Conservation (phyloP, 1,140 invertebrate species). For the Drosophila paulistorum region DNA sequence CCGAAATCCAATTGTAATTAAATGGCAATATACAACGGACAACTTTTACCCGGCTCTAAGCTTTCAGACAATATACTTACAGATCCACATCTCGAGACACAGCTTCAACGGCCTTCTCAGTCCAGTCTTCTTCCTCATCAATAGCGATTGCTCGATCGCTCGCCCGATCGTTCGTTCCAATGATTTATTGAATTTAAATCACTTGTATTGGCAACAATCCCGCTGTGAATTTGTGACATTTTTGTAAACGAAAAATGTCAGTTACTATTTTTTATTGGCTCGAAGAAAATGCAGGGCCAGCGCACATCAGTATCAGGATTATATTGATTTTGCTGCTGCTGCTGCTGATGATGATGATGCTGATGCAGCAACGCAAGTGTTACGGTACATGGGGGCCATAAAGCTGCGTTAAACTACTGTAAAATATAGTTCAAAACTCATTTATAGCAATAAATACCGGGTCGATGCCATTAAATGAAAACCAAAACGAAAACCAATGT, state of each 20-base stretch:
- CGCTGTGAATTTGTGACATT: constrained; percentile 83
- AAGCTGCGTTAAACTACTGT: constrained; percentile 71
- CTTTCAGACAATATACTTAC: background rate
- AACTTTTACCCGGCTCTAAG: constrained; percentile 35
- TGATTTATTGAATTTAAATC: constrained; percentile 83
- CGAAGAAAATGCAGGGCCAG: constrained; percentile 27
- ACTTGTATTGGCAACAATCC: constrained; percentile 83
- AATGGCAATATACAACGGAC: constrained; percentile 63
- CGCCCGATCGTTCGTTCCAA: constrained; percentile 53
- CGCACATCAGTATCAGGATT: constrained; percentile 5
- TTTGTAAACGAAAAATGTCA: constrained; percentile 83
- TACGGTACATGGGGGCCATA: constrained; percentile 67
- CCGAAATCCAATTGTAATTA: constrained; percentile 69
- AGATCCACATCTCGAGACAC: constrained; percentile 10
- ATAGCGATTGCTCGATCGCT: constrained; percentile 33
- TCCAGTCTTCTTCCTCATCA: constrained; percentile 50
- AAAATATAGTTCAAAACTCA: constrained; percentile 76
- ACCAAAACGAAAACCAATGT: constrained; percentile 60
- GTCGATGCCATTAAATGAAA: constrained; percentile 18
- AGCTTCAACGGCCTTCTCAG: background rate
- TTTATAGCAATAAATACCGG: constrained; percentile 71
- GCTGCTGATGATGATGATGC: constrained; percentile 22
- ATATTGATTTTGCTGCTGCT: constrained; percentile 1
- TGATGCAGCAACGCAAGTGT: constrained; percentile 41
- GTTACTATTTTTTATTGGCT: constrained; percentile 82